phyloP scores from a whole-genome alignment of 2,888 invertebrate genomes.

The Athalia cordata region DNA sequence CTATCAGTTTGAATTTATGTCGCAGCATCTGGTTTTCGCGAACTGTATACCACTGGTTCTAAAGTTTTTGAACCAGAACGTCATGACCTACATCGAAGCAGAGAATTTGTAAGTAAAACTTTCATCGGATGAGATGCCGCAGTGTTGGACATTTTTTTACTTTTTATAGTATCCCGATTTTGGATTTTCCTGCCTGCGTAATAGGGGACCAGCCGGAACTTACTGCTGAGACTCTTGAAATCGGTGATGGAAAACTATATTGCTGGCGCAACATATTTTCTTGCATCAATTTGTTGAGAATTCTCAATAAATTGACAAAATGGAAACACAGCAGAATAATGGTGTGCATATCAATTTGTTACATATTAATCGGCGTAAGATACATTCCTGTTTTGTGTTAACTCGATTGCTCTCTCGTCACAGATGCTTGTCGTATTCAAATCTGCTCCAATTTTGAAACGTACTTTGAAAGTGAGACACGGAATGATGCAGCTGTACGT shows the following conservation, averaged over 20 bases:
- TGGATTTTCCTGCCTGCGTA: conserved; percentile 97
- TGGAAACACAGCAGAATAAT: conserved; percentile 99
- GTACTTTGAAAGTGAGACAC: conserved; percentile 95
- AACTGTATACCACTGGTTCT: conserved; percentile 98
- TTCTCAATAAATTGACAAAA: conserved; percentile 98
- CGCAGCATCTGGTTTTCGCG: conserved; percentile 98
- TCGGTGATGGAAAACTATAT: conserved; percentile 88
- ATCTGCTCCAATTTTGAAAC: conserved; percentile 97
- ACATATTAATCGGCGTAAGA: not conserved
- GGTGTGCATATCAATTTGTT: conserved; percentile 72
- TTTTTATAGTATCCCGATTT: conserved; percentile 84
- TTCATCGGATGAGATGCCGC: not conserved
- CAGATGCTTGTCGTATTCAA: conserved; percentile 99
- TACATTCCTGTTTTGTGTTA: not conserved
- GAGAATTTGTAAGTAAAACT: conserved; percentile 83
- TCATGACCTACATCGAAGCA: conserved; percentile 94
- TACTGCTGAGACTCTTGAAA: conserved; percentile 92
- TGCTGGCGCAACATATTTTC: conserved; percentile 99
- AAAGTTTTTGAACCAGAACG: conserved; percentile 99
- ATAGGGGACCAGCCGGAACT: conserved; percentile 96
- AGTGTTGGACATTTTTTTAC: conserved; percentile 35
- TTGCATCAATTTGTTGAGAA: conserved; percentile 95
- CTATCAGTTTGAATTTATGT: conserved; percentile 99
- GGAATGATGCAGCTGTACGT: conserved; percentile 99
- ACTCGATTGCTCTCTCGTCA: conserved; percentile 39